Evolutionary conservation across 2,888 invertebrate genomes (phyloP), one percentile per base, ranked within the genome.

Genomic region (Mantis religiosa): DNA sequence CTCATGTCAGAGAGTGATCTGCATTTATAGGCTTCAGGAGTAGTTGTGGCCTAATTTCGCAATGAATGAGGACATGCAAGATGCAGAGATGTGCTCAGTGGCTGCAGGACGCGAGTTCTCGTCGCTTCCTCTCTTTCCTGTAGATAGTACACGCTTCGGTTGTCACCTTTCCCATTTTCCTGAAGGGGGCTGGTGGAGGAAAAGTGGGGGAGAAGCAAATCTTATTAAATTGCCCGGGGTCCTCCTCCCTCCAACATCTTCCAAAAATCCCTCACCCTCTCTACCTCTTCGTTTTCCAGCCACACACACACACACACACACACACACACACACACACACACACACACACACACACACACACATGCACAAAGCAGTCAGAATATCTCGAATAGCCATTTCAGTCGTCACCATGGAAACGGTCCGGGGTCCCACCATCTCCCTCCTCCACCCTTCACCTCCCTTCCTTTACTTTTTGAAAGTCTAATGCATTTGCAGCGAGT

Each of bases 161-260:
- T 91, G 91, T 91, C 91, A 91, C 91, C 92, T 91, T 92, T 91
- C 91, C 91, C 91, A 91, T 91, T 91, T 91, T 91, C 91, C 89
- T 86, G 86, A 54, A 84, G 84, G 87, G 71, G 34, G 89, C 15
- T 87, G 90, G 84, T 89, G 83, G 87, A 15, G 54, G 54, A 71
- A 71, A 71, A 71, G 88, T 30, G 41, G 86, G 90, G 89, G 89
- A 71, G 87, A 88, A 87, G 89, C 89, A 91, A 91, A 91, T 92
- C 92, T 91, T 92, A 91, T 91, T 91, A 92, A 92, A 92, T 92
- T 92, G 92, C 91, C 90, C 91, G 90, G 90, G 90, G 90, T 89
- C 88, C 87, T 84, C 89, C 89, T 88, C 89, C 88, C 88, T 83
- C 28, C 87, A 86, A 28, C 90, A 87, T 30, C 87, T 82, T 88